Evolutionary conservation across 2,113 vertebrate genomes (phyloP), one percentile per base, ranked within the genome.

Genomic region (Archocentrus centrarchus): DNA sequence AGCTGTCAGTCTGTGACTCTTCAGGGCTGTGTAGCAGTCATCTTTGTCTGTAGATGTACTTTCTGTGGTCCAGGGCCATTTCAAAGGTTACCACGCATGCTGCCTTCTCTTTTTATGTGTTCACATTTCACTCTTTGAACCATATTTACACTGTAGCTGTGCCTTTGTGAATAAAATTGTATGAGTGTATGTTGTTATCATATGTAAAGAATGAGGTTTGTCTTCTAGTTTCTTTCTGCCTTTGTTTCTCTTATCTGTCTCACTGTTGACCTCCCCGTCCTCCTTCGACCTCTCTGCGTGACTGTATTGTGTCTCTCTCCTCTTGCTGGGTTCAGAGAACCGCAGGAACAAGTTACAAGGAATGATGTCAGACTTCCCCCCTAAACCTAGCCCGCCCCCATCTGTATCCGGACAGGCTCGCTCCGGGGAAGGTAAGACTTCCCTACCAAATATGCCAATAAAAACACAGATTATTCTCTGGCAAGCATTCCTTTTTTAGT

Each of bases 291-390:
- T 88, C 64, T 91, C 89, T 81, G 84, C 91, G 83, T 95, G 91
- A 94, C 89, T 85, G 90, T 93, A 78, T 94, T 91, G 93, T 93
- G 88, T 94, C 59, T 93, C 84, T 94, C 90, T 95, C 91, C 89
- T 93, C 88, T 94, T 85, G 90, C 79, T 47, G 88, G 89, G 91
- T 89, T 94, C 94, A 97, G 97, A 97, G 88, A 97, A 96, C 91
- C 96, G 94, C 87, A 96, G 96, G 86, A 97, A 97, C 93, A 97
- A 97, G 93, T 95, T 97, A 79, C 97, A 97, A 94, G 97, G 97
- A 30, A 96, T 97, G 88, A 95, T 98, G 93, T 96, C 97, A 1
- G 97, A 98, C 88, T 97, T 97, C 84, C 95, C 97, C 32, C 93
- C 96, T 2, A 97, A 97, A 94, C 94, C 96, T 15, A 89, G 96